These are phyloP conservation scores for Eurytoma adleriae DNA, from an alignment of 2,888 invertebrate genomes.

Conservation along the genomic window DNA sequence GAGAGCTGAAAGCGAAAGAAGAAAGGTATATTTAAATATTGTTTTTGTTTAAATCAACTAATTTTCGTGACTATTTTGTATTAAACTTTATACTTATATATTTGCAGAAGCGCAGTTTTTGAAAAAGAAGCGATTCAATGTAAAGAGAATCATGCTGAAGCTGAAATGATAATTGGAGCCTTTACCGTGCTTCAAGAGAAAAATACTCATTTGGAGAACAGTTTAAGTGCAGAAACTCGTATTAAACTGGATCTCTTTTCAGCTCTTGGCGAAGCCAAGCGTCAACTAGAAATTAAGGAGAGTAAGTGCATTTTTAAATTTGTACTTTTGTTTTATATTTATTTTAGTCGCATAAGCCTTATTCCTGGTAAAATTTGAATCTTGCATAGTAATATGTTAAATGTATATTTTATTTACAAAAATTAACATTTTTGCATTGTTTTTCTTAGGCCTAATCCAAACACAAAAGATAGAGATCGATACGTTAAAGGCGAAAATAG, in stretches of 20 bases:
- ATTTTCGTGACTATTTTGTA: neutral
- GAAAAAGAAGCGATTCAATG: slow-evolving; percentile 76
- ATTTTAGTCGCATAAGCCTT: neutral
- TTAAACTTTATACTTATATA: neutral
- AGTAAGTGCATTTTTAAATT: slow-evolving; percentile 78
- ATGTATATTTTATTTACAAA: neutral
- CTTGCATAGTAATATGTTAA: no score
- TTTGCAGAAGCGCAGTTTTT: slow-evolving; percentile 64
- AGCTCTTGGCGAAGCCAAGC: slow-evolving; percentile 95
- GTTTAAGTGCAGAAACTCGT: slow-evolving; percentile 96
- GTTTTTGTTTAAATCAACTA: neutral
- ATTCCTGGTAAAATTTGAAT: no score
- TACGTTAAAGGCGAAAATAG: slow-evolving; percentile 92
- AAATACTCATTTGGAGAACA: slow-evolving; percentile 93
- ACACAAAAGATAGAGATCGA: slow-evolving; percentile 94
- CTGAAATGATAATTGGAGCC: slow-evolving; percentile 88
- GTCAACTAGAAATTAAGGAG: slow-evolving; percentile 91
- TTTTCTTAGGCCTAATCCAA: slow-evolving; percentile 83
- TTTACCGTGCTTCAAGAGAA: slow-evolving; percentile 92
- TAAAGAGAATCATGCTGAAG: slow-evolving; percentile 81
- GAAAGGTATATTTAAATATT: slow-evolving; percentile 77
- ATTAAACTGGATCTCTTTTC: slow-evolving; percentile 98
- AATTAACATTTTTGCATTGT: neutral
- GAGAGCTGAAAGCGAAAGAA: slow-evolving; percentile 82
- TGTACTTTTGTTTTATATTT: slow-evolving; percentile 1